These are phyloP conservation scores for Pomatostomus ruficeps DNA, from an alignment of 2,113 vertebrate genomes.

Conservation along the genomic window DNA sequence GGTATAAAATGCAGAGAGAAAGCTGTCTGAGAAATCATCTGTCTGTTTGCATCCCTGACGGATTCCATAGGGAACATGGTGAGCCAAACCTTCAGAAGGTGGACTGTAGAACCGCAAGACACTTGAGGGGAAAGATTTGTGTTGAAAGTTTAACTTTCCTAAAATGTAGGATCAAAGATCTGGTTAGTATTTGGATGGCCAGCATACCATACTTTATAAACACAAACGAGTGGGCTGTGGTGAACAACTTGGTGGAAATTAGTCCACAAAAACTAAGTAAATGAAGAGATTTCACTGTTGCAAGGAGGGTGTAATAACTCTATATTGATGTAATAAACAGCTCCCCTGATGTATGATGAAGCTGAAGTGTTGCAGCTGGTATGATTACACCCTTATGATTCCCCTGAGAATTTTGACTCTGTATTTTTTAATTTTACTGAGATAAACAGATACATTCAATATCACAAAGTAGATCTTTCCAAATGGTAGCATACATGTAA, in stretches of 20 bases:
- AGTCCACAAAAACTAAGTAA: background rate
- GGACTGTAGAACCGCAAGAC: background rate
- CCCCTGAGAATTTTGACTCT: background rate
- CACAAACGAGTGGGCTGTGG: background rate
- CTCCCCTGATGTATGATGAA: background rate
- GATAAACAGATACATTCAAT: background rate
- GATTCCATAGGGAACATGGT: background rate
- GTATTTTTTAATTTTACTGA: background rate
- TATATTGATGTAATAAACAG: background rate
- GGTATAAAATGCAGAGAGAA: background rate
- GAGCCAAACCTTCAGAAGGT: background rate
- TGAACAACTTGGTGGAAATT: background rate
- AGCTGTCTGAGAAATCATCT: background rate
- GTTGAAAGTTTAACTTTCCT: background rate
- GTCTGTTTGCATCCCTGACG: background rate
- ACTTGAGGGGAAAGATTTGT: background rate
- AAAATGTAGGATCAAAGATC: background rate
- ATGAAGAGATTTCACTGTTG: background rate
- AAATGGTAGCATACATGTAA: background rate
- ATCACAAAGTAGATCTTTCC: background rate
- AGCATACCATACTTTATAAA: background rate
- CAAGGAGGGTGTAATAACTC: background rate
- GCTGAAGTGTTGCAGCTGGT: background rate
- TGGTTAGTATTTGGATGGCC: background rate
- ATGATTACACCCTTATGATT: background rate